phyloP scores from a whole-genome alignment of 2,888 invertebrate genomes.

The Cephus spinipes region DNA sequence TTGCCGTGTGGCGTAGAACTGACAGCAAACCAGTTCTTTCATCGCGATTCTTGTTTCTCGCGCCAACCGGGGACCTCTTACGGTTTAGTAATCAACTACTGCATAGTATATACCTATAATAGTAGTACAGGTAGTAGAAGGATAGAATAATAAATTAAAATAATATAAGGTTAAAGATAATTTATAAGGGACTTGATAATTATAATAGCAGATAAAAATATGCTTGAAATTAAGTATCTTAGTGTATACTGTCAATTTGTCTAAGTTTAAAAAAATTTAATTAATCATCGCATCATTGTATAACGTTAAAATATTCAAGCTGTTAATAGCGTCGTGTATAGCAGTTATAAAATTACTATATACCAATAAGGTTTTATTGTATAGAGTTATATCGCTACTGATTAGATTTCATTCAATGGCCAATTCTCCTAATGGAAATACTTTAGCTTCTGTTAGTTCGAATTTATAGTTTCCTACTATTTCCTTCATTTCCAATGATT shows the following conservation, averaged over 20 bases:
- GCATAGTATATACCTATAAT: background rate
- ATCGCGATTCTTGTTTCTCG: slow-evolving; percentile 35
- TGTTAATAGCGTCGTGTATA: background rate
- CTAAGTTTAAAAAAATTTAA: background rate
- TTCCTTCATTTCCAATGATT: slow-evolving; percentile 44
- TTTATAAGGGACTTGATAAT: background rate
- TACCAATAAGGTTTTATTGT: background rate
- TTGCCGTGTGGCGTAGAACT: slow-evolving; percentile 53
- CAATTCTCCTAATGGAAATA: slow-evolving; percentile 57
- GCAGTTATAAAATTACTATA: background rate
- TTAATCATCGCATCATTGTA: background rate
- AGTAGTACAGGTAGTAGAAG: background rate
- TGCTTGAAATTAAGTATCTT: background rate
- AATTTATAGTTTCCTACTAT: slow-evolving; percentile 47
- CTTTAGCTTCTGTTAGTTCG: slow-evolving; percentile 53
- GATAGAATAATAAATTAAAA: background rate
- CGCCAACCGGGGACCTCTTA: slow-evolving; percentile 32
- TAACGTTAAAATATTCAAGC: background rate
- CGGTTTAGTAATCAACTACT: background rate
- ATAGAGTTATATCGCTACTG: background rate
- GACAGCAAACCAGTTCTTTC: slow-evolving; percentile 19
- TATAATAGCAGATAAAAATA: background rate
- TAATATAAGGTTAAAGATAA: no score
- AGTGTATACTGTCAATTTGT: background rate
- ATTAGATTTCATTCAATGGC: slow-evolving; percentile 34